phyloP scores from a whole-genome alignment of 2,797 vertebrate genomes.

The Pachyuromys duprasi region DNA sequence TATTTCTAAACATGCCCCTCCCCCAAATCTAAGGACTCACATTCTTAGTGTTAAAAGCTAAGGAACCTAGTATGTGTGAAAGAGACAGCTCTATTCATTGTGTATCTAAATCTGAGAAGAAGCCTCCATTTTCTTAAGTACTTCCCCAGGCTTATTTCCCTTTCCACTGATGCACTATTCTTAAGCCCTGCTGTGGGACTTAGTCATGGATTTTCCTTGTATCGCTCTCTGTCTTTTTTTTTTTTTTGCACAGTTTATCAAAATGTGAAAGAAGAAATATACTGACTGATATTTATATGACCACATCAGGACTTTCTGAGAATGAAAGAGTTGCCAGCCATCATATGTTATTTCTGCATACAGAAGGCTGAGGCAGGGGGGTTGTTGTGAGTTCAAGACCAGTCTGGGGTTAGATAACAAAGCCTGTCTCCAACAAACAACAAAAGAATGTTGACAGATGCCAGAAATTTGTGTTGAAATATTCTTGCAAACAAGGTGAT shows the following conservation, averaged over 20 bases:
- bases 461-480: constrained; percentile 46
- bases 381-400: background rate
- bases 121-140: background rate
- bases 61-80: background rate
- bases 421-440: background rate
- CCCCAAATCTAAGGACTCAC: background rate
- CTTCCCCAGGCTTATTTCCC: background rate
- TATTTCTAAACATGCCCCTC: constrained; percentile 1
- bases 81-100: background rate
- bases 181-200: background rate
- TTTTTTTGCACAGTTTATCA: constrained; percentile 14
- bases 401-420: background rate
- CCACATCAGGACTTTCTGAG: background rate
- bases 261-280: constrained; percentile 38
- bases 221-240: background rate
- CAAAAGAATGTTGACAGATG: background rate
- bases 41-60: constrained; percentile 20
- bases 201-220: background rate
- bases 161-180: background rate
- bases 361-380: background rate
- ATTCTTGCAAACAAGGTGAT: background rate
- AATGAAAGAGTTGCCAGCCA: constrained; percentile 31
- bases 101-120: background rate
- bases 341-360: background rate
- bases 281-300: constrained; percentile 32